A percentile compares a stretch with the other conserved stretches of the same genome.
phyloP scores from a whole-genome alignment of 2,113 vertebrate species.

The Tiliqua scincoides region DNA sequence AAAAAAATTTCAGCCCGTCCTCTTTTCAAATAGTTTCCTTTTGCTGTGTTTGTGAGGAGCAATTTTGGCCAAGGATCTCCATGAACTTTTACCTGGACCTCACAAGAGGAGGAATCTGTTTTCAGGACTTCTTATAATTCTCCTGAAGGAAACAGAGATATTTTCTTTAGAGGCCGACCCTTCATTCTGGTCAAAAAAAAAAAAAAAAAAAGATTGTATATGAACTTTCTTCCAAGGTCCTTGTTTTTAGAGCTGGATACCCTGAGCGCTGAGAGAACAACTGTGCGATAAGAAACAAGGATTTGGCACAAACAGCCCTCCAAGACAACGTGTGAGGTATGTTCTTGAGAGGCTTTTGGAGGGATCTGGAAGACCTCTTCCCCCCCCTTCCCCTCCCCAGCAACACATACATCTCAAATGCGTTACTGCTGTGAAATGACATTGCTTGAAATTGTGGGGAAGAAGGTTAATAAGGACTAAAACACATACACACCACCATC shows the following conservation, averaged over 20 bases:
- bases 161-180: slow-evolving; percentile 73
- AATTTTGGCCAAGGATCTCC: slow-evolving; percentile 61
- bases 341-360: slow-evolving; percentile 42
- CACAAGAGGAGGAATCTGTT: slow-evolving; percentile 78
- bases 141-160: slow-evolving; percentile 72
- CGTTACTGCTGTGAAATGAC: slow-evolving; percentile 40
- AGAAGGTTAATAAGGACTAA: slow-evolving; percentile 25
- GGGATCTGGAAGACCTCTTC: not conserved
- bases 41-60: slow-evolving; percentile 71
- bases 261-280: slow-evolving; percentile 69
- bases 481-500: slow-evolving; percentile 14
- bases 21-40: slow-evolving; percentile 66
- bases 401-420: slow-evolving; percentile 32
- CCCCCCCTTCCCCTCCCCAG: slow-evolving; percentile 30
- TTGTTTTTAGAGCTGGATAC: slow-evolving; percentile 69
- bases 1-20: slow-evolving; percentile 76
- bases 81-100: slow-evolving; percentile 84
- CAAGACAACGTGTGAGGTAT: slow-evolving; percentile 45
- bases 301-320: slow-evolving; percentile 45
- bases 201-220: slow-evolving; percentile 57
- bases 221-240: slow-evolving; percentile 69
- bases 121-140: slow-evolving; percentile 70
- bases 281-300: slow-evolving; percentile 62
- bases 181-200: slow-evolving; percentile 57
- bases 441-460: slow-evolving; percentile 33